A percentile compares a stretch with the other conserved stretches of the same genome.
Conservation (phyloP, 2,888 invertebrate species). For the Eilema griseolum region DNA sequence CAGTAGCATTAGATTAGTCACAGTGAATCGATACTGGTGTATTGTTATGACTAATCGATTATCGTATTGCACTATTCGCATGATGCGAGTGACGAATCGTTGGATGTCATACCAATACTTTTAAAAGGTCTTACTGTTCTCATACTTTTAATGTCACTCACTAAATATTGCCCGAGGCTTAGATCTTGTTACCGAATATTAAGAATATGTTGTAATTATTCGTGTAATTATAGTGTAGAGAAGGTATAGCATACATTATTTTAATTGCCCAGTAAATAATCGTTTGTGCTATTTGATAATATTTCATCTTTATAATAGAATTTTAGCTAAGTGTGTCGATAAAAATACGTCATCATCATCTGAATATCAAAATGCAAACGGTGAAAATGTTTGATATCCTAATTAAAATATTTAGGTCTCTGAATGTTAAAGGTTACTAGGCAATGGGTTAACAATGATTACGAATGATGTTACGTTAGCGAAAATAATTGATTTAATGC, state of each 20-base stretch:
- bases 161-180: conserved; percentile 69
- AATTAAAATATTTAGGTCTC: background rate
- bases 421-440: conserved; percentile 1
- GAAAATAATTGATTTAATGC: background rate
- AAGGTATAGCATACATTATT: conserved; percentile 13
- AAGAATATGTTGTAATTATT: conserved; percentile 56
- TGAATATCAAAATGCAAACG: background rate
- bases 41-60: conserved; percentile 58
- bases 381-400: background rate
- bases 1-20: conserved; percentile 43
- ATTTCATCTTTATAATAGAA: conserved; percentile 18
- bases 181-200: conserved; percentile 52
- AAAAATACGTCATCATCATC: no score
- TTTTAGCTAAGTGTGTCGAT: background rate
- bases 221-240: conserved; percentile 20
- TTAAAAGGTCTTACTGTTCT: conserved; percentile 81
- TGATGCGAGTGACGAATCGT: conserved; percentile 61
- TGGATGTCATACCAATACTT: conserved; percentile 69
- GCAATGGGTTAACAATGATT: background rate
- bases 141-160: conserved; percentile 84
- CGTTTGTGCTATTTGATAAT: conserved; percentile 27
- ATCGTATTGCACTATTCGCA: conserved; percentile 44
- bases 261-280: conserved; percentile 23
- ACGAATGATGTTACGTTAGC: conserved; percentile 3
- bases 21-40: conserved; percentile 50